phyloP scores from a whole-genome alignment of 2,113 vertebrate species.

The Sigmodon hispidus region DNA sequence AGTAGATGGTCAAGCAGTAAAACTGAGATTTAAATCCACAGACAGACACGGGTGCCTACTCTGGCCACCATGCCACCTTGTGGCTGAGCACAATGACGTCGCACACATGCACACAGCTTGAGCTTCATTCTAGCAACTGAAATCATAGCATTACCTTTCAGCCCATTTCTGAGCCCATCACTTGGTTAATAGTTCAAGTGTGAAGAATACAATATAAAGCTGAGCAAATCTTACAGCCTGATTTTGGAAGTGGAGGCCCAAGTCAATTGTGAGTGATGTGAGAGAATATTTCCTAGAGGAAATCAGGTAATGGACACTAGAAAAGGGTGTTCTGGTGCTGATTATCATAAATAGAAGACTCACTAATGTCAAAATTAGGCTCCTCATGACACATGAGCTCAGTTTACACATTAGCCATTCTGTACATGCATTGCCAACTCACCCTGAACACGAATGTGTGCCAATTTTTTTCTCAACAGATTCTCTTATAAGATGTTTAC shows the following conservation, averaged over 20 bases:
- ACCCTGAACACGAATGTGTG: background rate
- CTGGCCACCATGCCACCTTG: background rate
- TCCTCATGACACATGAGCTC: background rate
- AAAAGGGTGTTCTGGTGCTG: background rate
- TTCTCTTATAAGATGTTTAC: constrained; percentile 46
- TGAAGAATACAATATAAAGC: background rate
- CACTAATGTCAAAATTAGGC: background rate
- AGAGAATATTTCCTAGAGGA: background rate
- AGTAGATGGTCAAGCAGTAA: background rate
- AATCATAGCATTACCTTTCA: background rate
- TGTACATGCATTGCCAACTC: background rate
- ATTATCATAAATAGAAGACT: background rate
- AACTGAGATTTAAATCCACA: background rate
- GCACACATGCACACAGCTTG: background rate
- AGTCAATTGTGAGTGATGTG: background rate
- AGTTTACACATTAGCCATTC: background rate
- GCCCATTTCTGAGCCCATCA: background rate
- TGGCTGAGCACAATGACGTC: background rate
- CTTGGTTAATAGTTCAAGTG: too few species aligned
- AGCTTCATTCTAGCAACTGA: background rate
- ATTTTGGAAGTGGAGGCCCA: background rate
- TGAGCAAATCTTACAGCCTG: background rate
- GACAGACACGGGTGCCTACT: accelerated
- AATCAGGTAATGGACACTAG: background rate
- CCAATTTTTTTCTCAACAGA: constrained; percentile 26